Evolutionary conservation across 2,888 invertebrate genomes (phyloP).

Genomic region (Copidosoma aretas): DNA sequence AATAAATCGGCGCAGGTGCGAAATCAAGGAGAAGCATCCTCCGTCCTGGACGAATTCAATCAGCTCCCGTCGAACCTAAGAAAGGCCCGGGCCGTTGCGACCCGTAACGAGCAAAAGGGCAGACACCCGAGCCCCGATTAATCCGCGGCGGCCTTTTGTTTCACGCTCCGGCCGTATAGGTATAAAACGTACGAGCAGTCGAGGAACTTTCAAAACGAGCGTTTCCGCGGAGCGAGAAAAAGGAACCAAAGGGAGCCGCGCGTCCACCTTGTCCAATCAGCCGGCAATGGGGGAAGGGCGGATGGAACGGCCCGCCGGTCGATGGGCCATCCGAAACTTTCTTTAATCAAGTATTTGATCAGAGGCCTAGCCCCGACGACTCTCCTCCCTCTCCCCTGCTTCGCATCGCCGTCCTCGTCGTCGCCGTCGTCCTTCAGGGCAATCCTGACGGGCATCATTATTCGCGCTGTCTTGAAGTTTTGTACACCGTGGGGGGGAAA

Average conservation of each 20-base stretch:
- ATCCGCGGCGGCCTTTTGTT: not conserved
- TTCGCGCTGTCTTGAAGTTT: slow-evolving; percentile 3
- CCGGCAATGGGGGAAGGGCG: slow-evolving; percentile 17
- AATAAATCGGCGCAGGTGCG: not conserved
- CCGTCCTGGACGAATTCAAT: not conserved
- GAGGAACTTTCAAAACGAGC: slow-evolving; percentile 23
- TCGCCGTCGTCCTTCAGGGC: not conserved
- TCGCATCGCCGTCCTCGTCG: slow-evolving; percentile 5
- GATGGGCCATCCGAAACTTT: slow-evolving; percentile 54
- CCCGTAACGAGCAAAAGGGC: not conserved
- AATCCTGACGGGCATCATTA: slow-evolving; percentile 10
- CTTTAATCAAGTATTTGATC: slow-evolving; percentile 59
- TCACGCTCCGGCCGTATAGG: not conserved
- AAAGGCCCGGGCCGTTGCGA: not conserved
- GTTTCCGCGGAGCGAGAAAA: slow-evolving; percentile 18
- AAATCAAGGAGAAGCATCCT: too few species aligned
- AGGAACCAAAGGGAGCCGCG: slow-evolving; percentile 30
- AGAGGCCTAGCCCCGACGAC: slow-evolving; percentile 33
- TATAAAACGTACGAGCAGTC: not conserved
- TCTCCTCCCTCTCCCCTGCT: slow-evolving; percentile 23
- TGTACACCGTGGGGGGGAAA: not conserved
- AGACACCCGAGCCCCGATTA: not conserved
- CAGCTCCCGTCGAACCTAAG: not conserved
- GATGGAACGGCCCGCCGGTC: slow-evolving; percentile 28
- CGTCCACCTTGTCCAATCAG: slow-evolving; percentile 52